A percentile compares a stretch with the other conserved stretches of the same genome.
phyloP scores from a whole-genome alignment of 2,797 vertebrate species.

The Betta splendens region DNA sequence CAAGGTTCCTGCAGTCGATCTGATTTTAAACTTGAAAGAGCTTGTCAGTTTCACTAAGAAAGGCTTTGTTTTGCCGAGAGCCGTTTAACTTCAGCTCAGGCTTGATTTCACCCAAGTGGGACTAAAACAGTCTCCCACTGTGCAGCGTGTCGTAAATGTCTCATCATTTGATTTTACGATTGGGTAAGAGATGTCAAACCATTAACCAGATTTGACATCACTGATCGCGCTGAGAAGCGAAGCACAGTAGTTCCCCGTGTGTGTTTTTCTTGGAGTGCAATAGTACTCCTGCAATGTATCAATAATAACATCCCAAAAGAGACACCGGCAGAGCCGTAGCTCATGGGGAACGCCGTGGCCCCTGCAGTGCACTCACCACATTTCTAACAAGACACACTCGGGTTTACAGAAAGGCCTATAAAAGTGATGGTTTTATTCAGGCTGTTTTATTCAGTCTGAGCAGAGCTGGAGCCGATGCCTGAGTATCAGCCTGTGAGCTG shows the following conservation, averaged over 20 bases:
- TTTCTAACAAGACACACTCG: slow-evolving; percentile 1
- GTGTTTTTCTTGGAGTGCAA: neutral
- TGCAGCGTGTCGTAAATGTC: no score
- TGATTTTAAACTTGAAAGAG: no score
- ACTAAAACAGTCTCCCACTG: no score
- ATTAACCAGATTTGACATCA: neutral
- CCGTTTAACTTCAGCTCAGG: no score
- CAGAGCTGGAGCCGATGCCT: slow-evolving; percentile 8
- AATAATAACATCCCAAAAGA: slow-evolving; percentile 10
- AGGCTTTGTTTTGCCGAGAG: no score
- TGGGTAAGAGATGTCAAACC: no score
- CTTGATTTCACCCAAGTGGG: no score
- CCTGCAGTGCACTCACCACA: neutral
- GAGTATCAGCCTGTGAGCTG: slow-evolving; percentile 18
- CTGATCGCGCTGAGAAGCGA: no score
- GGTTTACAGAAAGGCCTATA: slow-evolving; percentile 8
- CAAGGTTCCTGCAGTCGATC: no score
- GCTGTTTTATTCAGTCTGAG: no score
- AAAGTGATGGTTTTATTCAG: slow-evolving; percentile 9
- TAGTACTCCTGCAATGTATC: neutral
- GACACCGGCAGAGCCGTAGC: neutral
- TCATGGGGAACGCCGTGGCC: neutral
- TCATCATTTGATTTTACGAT: no score
- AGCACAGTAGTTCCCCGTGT: neutral
- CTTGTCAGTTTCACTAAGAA: no score